Conservation (phyloP, 2,797 vertebrate species). For the Calcarius lapponicus region DNA sequence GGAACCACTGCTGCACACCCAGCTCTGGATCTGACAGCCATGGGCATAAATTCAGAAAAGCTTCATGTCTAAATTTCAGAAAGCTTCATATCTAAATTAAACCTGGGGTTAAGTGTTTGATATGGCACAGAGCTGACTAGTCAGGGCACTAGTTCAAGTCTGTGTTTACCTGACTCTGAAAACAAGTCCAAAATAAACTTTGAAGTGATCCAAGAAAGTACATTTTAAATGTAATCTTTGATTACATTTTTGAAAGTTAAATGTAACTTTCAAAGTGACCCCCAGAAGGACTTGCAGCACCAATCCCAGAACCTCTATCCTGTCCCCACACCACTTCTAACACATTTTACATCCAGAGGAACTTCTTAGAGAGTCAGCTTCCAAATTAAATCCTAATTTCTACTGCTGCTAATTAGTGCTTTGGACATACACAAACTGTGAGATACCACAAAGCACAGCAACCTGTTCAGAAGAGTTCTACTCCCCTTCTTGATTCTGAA, state of each 20-base stretch:
- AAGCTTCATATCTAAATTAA: neutral
- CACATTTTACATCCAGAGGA: neutral
- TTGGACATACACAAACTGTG: conserved; percentile 14
- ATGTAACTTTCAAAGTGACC: neutral
- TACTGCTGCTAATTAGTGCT: neutral
- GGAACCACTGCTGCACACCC: neutral
- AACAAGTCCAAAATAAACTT: neutral
- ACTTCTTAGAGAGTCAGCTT: neutral
- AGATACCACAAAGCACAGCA: conserved; percentile 2
- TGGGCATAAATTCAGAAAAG: neutral
- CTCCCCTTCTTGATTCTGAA: neutral
- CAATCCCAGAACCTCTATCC: neutral
- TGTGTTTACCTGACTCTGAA: neutral
- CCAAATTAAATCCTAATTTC: neutral
- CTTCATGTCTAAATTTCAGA: neutral
- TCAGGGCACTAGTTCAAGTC: neutral
- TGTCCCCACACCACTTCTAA: neutral
- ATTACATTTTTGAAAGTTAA: too few relatives aligned
- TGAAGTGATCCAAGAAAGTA: neutral
- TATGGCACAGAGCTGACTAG: neutral
- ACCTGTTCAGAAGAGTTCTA: neutral
- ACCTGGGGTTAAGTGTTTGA: neutral
- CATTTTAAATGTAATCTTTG: neutral
- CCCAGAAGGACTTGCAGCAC: neutral
- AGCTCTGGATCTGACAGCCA: neutral